Base-by-base conservation (phyloP, 2,888 invertebrate species). In the Punctoribates punctum region DNA sequence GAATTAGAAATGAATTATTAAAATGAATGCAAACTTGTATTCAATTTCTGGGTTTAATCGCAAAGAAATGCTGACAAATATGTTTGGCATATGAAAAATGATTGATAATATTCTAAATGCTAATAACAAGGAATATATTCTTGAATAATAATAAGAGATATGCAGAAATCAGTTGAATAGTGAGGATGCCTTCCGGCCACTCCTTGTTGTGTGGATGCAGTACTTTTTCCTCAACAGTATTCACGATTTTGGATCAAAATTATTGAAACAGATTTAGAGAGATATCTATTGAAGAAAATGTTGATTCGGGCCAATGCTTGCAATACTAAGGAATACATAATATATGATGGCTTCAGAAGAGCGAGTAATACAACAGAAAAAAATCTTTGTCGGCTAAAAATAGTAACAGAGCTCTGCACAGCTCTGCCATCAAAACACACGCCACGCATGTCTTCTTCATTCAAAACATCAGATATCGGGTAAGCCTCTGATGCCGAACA, bases 401-500 rank as follows among this genome's bases (percentile, higher is more conserved):
- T 62, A 62, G 62, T 62, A 62, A 62, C 62, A 60, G n/a, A n/a
- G n/a, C n/a, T n/a, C n/a, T n/a, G n/a, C n/a, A n/a, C n/a, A 34
- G 34, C 34, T 8, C 62, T 29, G 15, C 17, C 20, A n/a, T 48
- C 48, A 25, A 11, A 5, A 29, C 23, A 11, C 13, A 11, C 8
- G 17, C 23, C 23, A 62, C 62, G 62, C 62, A 62, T 62, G 62
- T 27, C 62, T 62, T 27, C 27, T 23, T 27, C n/a, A 11, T 23
- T 27, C 27, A 17, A n/a, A 54, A 54, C 54, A 62, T 17, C 62
- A 62, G 29, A 62, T 62, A 62, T 62, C 6, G 62, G 27, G 9
- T 62, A 62, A 62, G 62, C 62, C 54, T 62, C 62, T 27, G 62
- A 62, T 62, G 62, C 62, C 29, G 62, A 62, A 62, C 62, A 62